Evolutionary conservation across 2,113 vertebrate species (phyloP), one percentile per base, ranked within the genome.

Genomic region (Paradoxurus hermaphroditus): DNA sequence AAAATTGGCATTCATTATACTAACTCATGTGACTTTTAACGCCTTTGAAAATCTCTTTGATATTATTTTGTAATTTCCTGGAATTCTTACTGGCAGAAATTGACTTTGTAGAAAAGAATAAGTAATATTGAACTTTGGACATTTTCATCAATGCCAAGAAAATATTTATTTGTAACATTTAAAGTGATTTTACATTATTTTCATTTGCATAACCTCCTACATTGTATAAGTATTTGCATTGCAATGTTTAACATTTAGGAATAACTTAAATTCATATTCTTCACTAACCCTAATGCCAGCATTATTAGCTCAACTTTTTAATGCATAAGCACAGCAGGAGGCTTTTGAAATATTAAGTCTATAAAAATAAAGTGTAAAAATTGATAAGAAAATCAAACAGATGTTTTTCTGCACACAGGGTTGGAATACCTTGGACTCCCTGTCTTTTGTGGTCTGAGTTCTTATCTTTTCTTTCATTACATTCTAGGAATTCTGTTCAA

Each of bases 181-280:
- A 95, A 91, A 89, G 15, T 0, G 18, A 39, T 83, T 67, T 87
- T 65, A 29, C 67, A 34, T 56, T 46, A 46, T 63, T 90, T 95
- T 56, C 14, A 73, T 86, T 92, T 41, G 5, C 21, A 68, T 46
- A 36, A 75, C 18, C 10, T 41, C n/a, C 14, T 81, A 12, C 14
- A 63, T 44, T 79, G 15, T 46, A 53, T 73, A 75, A 23, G 29
- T 65, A 51, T 91, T 93, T 92, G 41, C 44, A 85, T 90, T 72
- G 65, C 63, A 78, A 86, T 78, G n/a, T 56, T 81, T 65, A 84
- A n/a, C 36, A 73, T 92, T 91, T 68, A 63, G 56, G 23, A 87
- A 67, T 84, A 89, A 90, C 62, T 83, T 97, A 81, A 86, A 89
- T 90, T 90, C 49, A 18, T 65, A 63, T 81, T 95, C 39, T 72